These are phyloP conservation scores for Ormyrus thymus DNA, from an alignment of 2,888 invertebrate genomes.

Conservation along the genomic window DNA sequence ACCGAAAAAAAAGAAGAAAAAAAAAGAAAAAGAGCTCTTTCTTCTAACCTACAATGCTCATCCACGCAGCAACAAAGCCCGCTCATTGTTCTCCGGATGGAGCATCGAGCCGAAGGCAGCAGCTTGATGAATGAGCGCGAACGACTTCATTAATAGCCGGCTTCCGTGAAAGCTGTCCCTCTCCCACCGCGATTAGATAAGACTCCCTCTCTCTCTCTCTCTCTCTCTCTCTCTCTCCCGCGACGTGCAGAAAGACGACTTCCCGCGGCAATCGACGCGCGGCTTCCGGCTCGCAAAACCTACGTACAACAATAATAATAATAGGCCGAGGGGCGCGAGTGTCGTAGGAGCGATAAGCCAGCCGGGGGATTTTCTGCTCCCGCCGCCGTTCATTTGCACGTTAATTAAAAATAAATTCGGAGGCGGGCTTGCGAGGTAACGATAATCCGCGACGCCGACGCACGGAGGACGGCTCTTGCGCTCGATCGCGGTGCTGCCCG, in stretches of 20 bases:
- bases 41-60: constrained; percentile 4
- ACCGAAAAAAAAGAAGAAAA: no score
- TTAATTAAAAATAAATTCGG: constrained; percentile 69
- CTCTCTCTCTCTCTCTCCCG: no score
- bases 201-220: not conserved
- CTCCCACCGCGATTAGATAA: constrained; percentile 47
- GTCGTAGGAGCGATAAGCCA: constrained; percentile 34
- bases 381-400: constrained; percentile 65
- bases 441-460: constrained; percentile 24
- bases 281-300: constrained; percentile 14
- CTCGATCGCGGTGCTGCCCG: not conserved
- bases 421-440: not conserved
- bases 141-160: constrained; percentile 52
- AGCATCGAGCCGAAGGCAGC: constrained; percentile 3
- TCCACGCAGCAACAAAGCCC: not conserved
- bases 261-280: not conserved
- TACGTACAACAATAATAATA: constrained; percentile 1
- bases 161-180: constrained; percentile 46
- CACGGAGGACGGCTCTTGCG: not conserved
- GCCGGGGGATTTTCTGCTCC: constrained; percentile 49
- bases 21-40: not conserved
- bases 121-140: constrained; percentile 42
- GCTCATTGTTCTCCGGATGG: constrained; percentile 22
- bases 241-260: constrained; percentile 1
- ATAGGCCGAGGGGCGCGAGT: constrained; percentile 14